Evolutionary conservation across 53 echinoderm and acorn worm genomes (phyloP).

Genomic region (Glandiceps talaboti): DNA sequence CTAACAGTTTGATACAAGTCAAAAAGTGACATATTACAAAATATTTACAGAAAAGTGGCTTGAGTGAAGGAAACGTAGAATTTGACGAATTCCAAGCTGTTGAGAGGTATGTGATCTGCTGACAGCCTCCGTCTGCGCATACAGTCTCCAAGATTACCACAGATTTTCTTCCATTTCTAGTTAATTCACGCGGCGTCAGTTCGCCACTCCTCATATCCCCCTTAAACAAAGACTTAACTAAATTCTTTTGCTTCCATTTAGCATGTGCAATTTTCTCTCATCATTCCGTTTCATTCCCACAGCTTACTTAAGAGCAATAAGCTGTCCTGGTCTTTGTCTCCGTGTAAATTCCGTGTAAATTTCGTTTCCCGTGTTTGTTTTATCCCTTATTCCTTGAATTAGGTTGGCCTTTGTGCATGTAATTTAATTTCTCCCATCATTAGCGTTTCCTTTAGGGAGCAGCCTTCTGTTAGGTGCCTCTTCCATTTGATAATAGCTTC

Average conservation of each 20-base stretch:
- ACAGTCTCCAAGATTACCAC: neutral
- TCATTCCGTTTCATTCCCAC: neutral
- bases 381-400: neutral
- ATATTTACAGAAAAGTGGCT: no score
- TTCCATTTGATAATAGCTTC: neutral
- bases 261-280: neutral
- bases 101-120: neutral
- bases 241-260: neutral
- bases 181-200: neutral
- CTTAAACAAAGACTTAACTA: neutral
- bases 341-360: neutral
- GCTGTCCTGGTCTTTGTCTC: neutral
- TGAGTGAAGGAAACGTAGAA: no score
- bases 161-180: neutral
- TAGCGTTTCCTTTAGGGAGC: neutral
- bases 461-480: conserved; percentile 1
- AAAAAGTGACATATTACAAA: no score
- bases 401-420: conserved; percentile 1
- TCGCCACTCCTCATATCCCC: neutral
- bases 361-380: neutral
- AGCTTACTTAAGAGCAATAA: neutral
- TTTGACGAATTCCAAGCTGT: no score
- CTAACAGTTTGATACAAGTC: no score
- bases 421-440: neutral
- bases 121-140: neutral